These are phyloP conservation scores for Megalops cyprinoides DNA, from an alignment of 2,797 vertebrate species.

Conservation along the genomic window DNA sequence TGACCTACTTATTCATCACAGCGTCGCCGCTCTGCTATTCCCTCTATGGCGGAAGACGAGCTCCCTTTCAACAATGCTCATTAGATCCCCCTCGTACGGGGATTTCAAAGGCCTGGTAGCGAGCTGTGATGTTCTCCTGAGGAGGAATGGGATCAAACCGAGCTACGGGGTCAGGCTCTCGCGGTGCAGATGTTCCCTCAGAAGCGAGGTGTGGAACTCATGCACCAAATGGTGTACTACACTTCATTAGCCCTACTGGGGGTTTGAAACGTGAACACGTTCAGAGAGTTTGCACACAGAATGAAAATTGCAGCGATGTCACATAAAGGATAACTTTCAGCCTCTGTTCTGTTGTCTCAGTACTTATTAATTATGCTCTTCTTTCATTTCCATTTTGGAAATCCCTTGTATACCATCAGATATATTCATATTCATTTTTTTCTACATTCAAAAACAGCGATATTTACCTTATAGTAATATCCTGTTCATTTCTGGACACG, in stretches of 20 bases:
- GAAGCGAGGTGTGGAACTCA: background rate
- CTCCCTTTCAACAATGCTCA: conserved; percentile 10
- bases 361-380: too few species aligned
- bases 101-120: background rate
- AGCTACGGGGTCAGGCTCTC: background rate
- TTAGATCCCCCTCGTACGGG: background rate
- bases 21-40: background rate
- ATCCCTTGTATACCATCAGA: background rate
- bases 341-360: too few species aligned
- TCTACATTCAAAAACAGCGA: background rate
- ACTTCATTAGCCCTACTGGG: conserved; percentile 5
- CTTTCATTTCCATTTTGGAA: background rate
- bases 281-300: background rate
- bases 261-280: too few species aligned
- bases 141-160: background rate
- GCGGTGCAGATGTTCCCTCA: too few species aligned
- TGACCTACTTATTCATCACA: background rate
- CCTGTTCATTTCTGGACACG: background rate
- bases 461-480: background rate
- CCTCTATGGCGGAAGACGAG: background rate
- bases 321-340: too few species aligned
- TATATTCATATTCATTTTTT: background rate
- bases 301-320: too few species aligned
- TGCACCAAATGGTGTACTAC: too few species aligned
- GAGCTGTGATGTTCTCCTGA: background rate